Base-by-base conservation (phyloP, 2,797 vertebrate genomes). In the Setipinna tenuifilis region DNA sequence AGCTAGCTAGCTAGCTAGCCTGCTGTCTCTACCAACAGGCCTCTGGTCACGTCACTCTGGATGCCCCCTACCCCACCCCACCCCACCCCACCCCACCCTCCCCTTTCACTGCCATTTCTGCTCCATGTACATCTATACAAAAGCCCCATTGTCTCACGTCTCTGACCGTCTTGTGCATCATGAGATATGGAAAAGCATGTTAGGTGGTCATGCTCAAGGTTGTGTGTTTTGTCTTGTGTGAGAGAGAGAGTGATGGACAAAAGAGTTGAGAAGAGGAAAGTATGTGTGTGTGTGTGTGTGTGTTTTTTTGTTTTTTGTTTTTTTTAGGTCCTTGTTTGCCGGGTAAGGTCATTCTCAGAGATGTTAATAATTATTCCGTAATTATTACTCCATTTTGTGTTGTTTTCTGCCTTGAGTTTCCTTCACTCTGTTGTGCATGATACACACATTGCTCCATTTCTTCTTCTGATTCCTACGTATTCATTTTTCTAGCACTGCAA, bases 51-150 rank as follows among this genome's bases (percentile, higher is more conserved):
- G 50, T 61, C 28, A 17, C 31, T 85, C 21, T 46, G 16, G 82
- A 48, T 54, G 14, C 35, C 50, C 50, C 50, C 14, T 3, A 54
- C 50, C 9, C 50, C 50, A 54, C 50, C 50, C 50, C 50, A 54
- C 7, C 50, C 50, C 50, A 54, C 7, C 93, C 96, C 96, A 97
- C 95, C 94, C 96, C 50, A 54, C 7, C 50, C 50, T 14, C 1
- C 1, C 50, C 50, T 14, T 95, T 14, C 50, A 54, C 35, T 41
- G 35, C 35, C 35, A 41, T 41, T 41, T 41, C 35, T 10, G 50
- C 50, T 54, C 14, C 50, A 54, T 54, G 14, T 14, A 54, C 35
- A 41, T 78, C 41, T 10, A 44, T 16, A 35, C 16, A 6, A 44
- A 21, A 78, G 17, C 35, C 91, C 92, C 71, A 78, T 78, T 17